Percentiles rank a stretch among this genome's conserved stretches.
Evolutionary conservation across 2,888 invertebrate species (phyloP).

Genomic region (Scaptomyza flava): DNA sequence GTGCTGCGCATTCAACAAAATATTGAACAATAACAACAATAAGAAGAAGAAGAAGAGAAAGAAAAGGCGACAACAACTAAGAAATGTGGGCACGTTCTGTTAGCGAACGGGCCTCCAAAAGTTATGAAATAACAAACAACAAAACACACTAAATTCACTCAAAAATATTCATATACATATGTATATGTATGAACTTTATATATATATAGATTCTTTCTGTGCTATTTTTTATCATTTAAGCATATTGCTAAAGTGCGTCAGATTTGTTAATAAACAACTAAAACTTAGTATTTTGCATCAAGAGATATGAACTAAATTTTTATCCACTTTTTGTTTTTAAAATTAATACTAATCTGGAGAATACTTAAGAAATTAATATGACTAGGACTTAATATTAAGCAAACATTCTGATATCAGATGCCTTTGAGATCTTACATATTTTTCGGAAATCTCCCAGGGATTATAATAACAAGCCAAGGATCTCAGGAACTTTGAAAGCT

Average conservation of each 20-base stretch:
- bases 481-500: no score
- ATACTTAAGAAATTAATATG: no score
- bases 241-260: slow-evolving; percentile 1
- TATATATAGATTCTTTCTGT: not conserved
- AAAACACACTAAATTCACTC: not conserved
- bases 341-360: no score
- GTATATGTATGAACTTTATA: not conserved
- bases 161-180: not conserved
- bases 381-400: no score
- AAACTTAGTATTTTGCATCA: no score
- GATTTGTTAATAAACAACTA: not conserved
- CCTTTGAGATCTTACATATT: no score
- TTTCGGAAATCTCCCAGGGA: no score
- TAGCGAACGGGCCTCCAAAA: slow-evolving; percentile 65
- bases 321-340: no score
- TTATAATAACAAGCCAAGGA: no score
- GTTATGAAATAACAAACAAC: slow-evolving; percentile 2
- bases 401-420: no score
- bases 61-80: not conserved
- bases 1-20: slow-evolving; percentile 26
- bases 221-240: not conserved
- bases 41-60: slow-evolving; percentile 1
- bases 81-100: slow-evolving; percentile 58
- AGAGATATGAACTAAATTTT: no score
- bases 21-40: not conserved